Evolutionary conservation across 2,113 vertebrate species (phyloP), one percentile per base, ranked within the genome.

Genomic region (Phaetusa simplex): DNA sequence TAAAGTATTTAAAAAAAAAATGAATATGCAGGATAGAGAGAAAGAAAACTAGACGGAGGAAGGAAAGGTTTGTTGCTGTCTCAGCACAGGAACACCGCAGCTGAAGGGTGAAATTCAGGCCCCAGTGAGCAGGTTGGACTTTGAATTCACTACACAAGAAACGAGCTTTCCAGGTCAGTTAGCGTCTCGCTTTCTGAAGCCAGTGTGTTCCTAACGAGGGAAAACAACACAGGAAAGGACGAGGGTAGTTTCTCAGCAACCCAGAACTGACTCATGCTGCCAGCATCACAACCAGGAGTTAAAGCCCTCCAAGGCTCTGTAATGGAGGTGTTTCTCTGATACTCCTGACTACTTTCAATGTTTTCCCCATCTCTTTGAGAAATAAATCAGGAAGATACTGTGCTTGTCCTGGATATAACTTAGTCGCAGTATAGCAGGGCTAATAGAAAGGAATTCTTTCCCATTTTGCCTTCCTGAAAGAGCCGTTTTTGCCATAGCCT

Each of bases 81-180:
- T 88, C 47, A 11, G 49, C 4, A 4, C 47, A 20, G 18, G 5
- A 87, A 50, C 18, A 34, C 42, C 59, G 47, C 40, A 88, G 73
- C 73, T 93, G 77, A 87, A 85, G 36, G 36, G 12, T 89, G 53
- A 79, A 91, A 91, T 94, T 94, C 29, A 49, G 80, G 34, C 66
- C 15, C 26, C 40, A 42, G n/a, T 58, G 70, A 85, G 12, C 52
- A 82, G 50, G 52, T 22, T 95, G 88, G 81, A 95, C 91, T 96
- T 95, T 66, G 89, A 93, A 73, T 85, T 90, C 53, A 58, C 78
- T 53, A 8, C 27, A 47, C 7, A 88, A 91, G 66, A 76, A 91
- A 77, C 34, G 32, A 90, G 50, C 89, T 87, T 97, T 95, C 88
- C 91, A 95, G 89, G 74, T 95, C 94, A 95, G 32, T 89, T 97